phyloP scores from a whole-genome alignment of 2,113 vertebrate genomes.

The Pogonocichla stellata region DNA sequence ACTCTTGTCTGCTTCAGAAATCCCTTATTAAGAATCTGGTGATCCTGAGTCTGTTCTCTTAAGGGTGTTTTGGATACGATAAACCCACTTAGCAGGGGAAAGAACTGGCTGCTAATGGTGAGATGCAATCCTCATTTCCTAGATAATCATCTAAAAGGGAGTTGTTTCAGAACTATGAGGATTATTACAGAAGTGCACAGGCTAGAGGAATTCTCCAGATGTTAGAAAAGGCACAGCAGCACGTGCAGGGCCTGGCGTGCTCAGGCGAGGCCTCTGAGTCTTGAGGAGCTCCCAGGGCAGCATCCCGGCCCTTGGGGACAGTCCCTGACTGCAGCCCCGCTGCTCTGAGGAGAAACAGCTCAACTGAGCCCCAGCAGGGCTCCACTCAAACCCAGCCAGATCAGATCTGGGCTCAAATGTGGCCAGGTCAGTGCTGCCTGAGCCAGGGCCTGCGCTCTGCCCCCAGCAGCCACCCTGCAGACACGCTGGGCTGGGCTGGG shows the following conservation, averaged over 20 bases:
- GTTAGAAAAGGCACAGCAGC: too few species aligned
- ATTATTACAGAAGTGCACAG: neutral
- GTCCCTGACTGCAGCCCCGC: accelerated
- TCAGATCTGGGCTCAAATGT: accelerated
- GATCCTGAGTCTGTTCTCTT: neutral
- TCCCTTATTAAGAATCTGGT: neutral
- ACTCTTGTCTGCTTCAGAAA: neutral
- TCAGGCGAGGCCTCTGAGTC: too few species aligned
- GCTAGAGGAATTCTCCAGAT: too few species aligned
- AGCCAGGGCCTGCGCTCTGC: too few species aligned
- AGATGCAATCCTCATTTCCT: neutral
- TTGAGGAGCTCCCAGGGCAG: neutral
- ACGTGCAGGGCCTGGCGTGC: accelerated
- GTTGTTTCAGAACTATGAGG: neutral
- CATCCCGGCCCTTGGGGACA: too few species aligned
- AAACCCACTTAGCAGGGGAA: neutral
- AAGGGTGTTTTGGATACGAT: neutral
- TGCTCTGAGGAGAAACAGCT: neutral
- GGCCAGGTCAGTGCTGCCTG: accelerated
- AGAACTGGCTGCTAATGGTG: neutral
- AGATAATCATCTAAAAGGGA: neutral
- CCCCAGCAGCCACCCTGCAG: accelerated
- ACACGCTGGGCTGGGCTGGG: too few species aligned
- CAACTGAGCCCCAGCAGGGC: neutral
- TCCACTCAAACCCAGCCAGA: neutral